Evolutionary conservation across 2,113 vertebrate species (phyloP).

Genomic region (Eulemur macaco): DNA sequence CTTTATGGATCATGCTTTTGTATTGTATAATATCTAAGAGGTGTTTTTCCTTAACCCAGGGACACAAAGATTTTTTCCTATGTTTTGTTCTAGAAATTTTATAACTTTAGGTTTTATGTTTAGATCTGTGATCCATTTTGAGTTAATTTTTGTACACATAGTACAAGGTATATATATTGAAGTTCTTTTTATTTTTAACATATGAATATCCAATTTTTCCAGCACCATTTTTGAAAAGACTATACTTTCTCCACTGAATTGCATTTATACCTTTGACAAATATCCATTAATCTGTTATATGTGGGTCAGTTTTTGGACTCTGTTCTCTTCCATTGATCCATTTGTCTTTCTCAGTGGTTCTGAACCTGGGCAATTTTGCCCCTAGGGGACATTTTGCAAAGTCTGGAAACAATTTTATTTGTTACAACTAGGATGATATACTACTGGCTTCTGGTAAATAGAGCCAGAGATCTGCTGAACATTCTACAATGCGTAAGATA

Average conservation of each 20-base stretch:
- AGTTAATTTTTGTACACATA: not conserved
- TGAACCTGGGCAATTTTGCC: not conserved
- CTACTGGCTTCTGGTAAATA: not conserved
- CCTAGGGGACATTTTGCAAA: not conserved
- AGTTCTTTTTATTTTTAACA: not conserved
- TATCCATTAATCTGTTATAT: not conserved
- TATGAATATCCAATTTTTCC: not conserved
- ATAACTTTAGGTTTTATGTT: not conserved
- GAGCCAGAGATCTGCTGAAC: not conserved
- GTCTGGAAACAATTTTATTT: not conserved
- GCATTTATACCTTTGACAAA: not conserved
- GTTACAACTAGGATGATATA: not conserved
- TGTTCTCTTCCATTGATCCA: not conserved
- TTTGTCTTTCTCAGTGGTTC: not conserved
- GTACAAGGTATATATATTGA: not conserved
- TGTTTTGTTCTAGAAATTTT: constrained; percentile 28
- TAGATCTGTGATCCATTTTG: not conserved
- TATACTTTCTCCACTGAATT: not conserved
- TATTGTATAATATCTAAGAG: not conserved
- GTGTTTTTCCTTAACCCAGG: not conserved
- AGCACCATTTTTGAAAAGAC: not conserved
- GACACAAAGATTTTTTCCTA: not conserved
- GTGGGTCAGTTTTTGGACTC: not conserved
- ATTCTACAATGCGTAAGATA: not conserved
- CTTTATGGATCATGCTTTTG: not conserved